A percentile compares a stretch with the other conserved stretches of the same genome.
Conservation (phyloP, 2,888 invertebrate species). For the Nebria salina region DNA sequence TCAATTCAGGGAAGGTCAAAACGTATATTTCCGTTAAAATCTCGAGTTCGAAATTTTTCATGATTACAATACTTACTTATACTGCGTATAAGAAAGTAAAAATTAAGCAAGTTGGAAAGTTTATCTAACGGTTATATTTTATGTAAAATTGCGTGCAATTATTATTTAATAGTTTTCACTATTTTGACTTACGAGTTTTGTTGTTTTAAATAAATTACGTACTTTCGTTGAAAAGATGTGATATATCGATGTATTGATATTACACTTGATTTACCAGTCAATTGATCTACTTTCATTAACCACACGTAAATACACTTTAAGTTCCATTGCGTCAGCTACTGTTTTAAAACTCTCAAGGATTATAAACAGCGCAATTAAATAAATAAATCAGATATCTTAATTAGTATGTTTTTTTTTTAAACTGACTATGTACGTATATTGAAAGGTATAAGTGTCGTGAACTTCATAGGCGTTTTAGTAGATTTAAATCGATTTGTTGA, state of each 20-base stretch:
- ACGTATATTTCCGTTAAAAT: too few species aligned
- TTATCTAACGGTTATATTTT: background rate
- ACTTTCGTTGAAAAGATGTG: too few species aligned
- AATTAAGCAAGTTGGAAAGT: background rate
- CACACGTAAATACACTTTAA: conserved; percentile 11
- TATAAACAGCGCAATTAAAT: conserved; percentile 27
- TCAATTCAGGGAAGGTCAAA: too few species aligned
- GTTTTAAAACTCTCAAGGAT: conserved; percentile 25
- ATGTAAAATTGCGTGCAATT: background rate
- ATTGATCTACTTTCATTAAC: conserved; percentile 41
- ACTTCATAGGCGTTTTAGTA: background rate
- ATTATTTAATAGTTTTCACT: background rate
- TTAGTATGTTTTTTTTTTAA: background rate
- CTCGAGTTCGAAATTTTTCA: too few species aligned
- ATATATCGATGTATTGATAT: conserved; percentile 15
- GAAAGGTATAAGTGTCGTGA: conserved; percentile 3
- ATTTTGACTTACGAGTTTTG: background rate
- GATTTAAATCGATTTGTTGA: conserved; percentile 19
- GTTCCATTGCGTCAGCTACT: conserved; percentile 26
- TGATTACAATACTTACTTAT: too few species aligned
- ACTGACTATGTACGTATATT: conserved; percentile 19
- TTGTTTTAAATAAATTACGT: background rate
- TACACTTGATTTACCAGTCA: conserved; percentile 35
- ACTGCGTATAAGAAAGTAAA: background rate
- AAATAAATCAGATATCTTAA: conserved; percentile 23